A percentile compares a stretch with the other conserved stretches of the same genome.
These are phyloP conservation scores for Bactericera cockerelli DNA, from an alignment of 1,140 invertebrate genomes.

Conservation along the genomic window DNA sequence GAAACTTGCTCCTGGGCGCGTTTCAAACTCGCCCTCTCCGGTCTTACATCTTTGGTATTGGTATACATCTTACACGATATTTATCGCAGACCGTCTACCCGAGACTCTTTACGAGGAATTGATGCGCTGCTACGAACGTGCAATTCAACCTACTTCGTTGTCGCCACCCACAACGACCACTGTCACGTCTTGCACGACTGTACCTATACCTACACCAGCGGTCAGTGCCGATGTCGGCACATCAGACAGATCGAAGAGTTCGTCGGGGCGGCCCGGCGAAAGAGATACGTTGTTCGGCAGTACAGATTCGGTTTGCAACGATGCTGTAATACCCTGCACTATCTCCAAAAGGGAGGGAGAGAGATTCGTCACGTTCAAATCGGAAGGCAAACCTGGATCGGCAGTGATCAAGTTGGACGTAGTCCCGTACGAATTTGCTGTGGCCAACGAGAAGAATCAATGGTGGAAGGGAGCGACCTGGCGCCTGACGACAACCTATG, in stretches of 20 bases:
- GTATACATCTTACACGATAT: constrained; percentile 1
- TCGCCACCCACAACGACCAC: not conserved
- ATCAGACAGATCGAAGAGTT: too few species aligned
- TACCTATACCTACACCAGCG: not conserved
- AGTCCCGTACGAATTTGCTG: not conserved
- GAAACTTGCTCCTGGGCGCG: not conserved
- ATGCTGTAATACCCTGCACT: not conserved
- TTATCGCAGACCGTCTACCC: not conserved
- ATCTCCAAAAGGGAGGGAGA: not conserved
- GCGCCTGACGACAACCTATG: not conserved
- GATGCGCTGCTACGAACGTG: not conserved
- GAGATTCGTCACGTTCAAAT: not conserved
- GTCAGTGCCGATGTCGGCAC: too few species aligned
- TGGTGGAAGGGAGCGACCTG: not conserved
- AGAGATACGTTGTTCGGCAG: not conserved
- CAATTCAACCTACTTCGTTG: not conserved
- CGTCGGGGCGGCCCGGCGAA: not conserved
- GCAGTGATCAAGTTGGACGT: not conserved
- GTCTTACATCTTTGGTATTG: not conserved
- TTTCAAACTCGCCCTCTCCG: not conserved
- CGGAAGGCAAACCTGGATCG: not conserved
- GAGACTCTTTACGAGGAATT: not conserved
- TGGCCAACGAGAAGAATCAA: not conserved
- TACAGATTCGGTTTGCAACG: not conserved
- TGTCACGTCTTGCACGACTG: not conserved